Base-by-base conservation (phyloP, 2,113 vertebrate species). In the Nyctibius bracteatus region DNA sequence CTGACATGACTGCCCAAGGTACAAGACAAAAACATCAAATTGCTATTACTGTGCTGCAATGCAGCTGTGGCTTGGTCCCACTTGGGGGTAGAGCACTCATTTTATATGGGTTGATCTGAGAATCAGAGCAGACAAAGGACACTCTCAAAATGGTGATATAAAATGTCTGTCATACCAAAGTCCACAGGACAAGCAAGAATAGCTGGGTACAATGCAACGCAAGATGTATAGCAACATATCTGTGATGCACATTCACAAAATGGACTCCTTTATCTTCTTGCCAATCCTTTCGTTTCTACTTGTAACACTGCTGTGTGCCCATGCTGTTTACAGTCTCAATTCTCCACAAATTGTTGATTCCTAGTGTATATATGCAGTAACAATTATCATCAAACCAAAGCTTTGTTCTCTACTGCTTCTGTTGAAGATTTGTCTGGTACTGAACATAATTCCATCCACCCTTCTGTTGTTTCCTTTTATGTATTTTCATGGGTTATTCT, bases 341-440 rank as follows among this genome's bases (percentile, higher is more conserved):
- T 82, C 82, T 51, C 18, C 9, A 71, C 10, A 79, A 51, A 68
- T 6, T 59, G 4, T 6, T 75, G 9, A 37, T 44, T 6, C 61
- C 27, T 85, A 61, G 16, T 57, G 22, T 6, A 21, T 43, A 37
- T 71, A 67, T 59, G 15, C 52, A 47, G 39, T 24, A 46, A 4
- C 8, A 71, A 37, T 30, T 86, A 43, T 19, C 31, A 63, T 59
- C 25, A 82, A 71, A 74, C 4, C 6, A 33, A 68, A 82, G 3
- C 2, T 83, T 73, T 43, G 1, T 28, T 83, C 8, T 79, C 33
- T 83, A 24, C 15, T 0, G 1, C 1, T 58, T 1, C 12, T 75
- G 88, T 55, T 88, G 4, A 25, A 66, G 14, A 31, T 70, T 78
- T 73, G 5, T 72, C 44, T 91, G 14, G 9, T 61, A 77, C 9